Evolutionary conservation across 2,113 vertebrate species (phyloP).

Genomic region (Cyphomyrus plagiostoma): DNA sequence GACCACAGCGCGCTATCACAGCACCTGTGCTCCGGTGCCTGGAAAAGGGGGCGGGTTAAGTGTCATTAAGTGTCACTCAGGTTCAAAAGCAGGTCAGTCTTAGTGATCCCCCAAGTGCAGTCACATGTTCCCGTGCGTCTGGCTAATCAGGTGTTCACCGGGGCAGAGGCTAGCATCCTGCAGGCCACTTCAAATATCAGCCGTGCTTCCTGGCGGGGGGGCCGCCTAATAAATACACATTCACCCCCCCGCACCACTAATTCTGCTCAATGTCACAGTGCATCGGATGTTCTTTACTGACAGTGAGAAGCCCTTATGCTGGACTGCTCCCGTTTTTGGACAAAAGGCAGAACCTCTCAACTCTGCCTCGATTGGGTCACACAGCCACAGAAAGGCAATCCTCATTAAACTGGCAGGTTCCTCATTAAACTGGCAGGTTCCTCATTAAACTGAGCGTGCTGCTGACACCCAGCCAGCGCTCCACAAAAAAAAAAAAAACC

Average conservation of each 20-base stretch:
- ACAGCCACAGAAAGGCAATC: background rate
- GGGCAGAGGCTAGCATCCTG: background rate
- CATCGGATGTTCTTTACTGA: background rate
- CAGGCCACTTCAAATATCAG: background rate
- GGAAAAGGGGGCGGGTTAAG: background rate
- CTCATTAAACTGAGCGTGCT: background rate
- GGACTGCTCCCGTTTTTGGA: background rate
- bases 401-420: too few relatives aligned
- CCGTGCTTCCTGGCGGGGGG: background rate
- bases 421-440: background rate
- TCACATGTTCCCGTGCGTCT: background rate
- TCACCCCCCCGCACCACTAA: too few relatives aligned
- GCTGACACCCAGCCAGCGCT: background rate
- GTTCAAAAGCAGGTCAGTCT: background rate
- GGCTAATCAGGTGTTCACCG: background rate
- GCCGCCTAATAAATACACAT: background rate
- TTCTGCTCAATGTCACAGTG: background rate
- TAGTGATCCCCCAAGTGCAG: background rate
- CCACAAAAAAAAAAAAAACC: too few relatives aligned
- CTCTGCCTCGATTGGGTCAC: background rate
- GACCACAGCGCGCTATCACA: slow-evolving; percentile 90
- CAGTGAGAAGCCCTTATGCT: background rate
- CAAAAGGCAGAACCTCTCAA: background rate
- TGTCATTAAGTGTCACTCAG: too few relatives aligned
- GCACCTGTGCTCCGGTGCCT: slow-evolving; percentile 91